phyloP scores from a whole-genome alignment of 2,888 invertebrate genomes.

The Leistus spinibarbis region DNA sequence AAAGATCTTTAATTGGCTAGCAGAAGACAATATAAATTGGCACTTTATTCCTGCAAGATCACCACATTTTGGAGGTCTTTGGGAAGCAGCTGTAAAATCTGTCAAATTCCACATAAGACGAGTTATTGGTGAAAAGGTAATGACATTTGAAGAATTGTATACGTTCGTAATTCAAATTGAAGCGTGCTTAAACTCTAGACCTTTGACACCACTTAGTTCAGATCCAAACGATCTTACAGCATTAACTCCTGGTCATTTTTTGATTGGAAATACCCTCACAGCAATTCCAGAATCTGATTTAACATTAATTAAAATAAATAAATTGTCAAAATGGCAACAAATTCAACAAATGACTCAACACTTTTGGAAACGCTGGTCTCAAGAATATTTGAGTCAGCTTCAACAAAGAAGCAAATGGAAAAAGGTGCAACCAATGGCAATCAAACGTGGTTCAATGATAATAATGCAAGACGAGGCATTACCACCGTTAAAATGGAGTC shows the following conservation, averaged over 20 bases:
- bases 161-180: constrained; percentile 13
- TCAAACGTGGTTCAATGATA: no score
- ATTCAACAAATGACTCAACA: no score
- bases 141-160: constrained; percentile 9
- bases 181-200: constrained; percentile 4
- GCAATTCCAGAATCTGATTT: no score
- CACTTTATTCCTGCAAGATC: constrained; percentile 44
- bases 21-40: constrained; percentile 42
- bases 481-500: no score
- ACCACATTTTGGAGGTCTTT: constrained; percentile 46
- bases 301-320: no score
- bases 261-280: constrained; percentile 18
- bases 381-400: no score
- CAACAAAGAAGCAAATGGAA: no score
- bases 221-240: constrained; percentile 7
- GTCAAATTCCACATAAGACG: constrained; percentile 35
- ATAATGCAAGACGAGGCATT: no score
- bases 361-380: no score
- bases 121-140: constrained; percentile 13
- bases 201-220: background rate
- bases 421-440: no score
- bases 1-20: no score
- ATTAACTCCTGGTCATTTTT: constrained; percentile 23
- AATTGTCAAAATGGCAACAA: no score
- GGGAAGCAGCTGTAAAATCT: constrained; percentile 29